These are phyloP conservation scores for Sebastiscus tertius DNA, from an alignment of 2,797 vertebrate species.

Conservation along the genomic window DNA sequence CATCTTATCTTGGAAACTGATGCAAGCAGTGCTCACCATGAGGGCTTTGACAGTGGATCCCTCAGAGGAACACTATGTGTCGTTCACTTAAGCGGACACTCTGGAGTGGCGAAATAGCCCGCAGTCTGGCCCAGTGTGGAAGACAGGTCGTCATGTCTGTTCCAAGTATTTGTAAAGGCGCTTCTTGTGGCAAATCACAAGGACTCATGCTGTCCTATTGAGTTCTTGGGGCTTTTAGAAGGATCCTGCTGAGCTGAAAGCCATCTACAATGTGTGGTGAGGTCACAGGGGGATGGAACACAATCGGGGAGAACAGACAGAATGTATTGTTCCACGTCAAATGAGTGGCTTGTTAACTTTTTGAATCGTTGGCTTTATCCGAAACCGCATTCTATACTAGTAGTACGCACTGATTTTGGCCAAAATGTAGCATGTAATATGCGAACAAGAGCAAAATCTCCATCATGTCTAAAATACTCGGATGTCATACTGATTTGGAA, in stretches of 20 bases:
- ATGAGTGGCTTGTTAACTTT: too few relatives aligned
- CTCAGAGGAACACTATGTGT: constrained; percentile 30
- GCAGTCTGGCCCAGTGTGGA: constrained; percentile 35
- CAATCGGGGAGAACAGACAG: background rate
- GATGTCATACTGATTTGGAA: too few relatives aligned
- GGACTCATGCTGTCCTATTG: constrained; percentile 37
- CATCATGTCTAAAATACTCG: too few relatives aligned
- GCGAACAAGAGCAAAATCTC: too few relatives aligned
- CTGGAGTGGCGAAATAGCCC: constrained; percentile 18
- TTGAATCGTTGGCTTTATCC: background rate
- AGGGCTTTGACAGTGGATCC: constrained; percentile 17
- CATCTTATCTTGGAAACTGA: constrained; percentile 50
- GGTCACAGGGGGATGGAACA: constrained; percentile 4
- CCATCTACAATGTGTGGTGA: constrained; percentile 1
- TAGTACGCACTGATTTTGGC: too few relatives aligned
- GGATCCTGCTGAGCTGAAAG: constrained; percentile 27
- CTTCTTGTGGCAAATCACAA: constrained; percentile 45
- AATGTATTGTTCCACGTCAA: background rate
- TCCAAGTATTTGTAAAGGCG: constrained; percentile 20
- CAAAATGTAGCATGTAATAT: too few relatives aligned
- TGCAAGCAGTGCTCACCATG: constrained; percentile 8
- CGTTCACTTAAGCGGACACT: constrained; percentile 24
- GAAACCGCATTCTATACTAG: too few relatives aligned
- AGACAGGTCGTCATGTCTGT: constrained; percentile 13
- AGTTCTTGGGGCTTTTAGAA: constrained; percentile 26